Evolutionary conservation across 2,113 vertebrate species (phyloP), one percentile per base, ranked within the genome.

Genomic region (Balaeniceps rex): DNA sequence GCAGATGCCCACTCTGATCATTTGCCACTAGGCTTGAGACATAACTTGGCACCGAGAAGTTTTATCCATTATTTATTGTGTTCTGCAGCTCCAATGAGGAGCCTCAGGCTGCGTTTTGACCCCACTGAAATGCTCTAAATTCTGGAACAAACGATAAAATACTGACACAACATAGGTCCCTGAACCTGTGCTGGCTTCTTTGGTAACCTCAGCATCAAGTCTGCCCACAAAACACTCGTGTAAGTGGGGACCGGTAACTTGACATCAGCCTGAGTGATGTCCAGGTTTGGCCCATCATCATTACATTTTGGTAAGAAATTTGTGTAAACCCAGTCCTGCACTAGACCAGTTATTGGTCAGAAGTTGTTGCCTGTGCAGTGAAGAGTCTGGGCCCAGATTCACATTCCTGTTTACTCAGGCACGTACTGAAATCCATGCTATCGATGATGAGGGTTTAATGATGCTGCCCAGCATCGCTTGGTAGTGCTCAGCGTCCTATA

Each of bases 1-100:
- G 66, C 77, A 94, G 84, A 74, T 69, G 88, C 80, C 94, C 65
- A 31, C 74, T 94, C 72, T 69, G 78, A 86, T 55, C 71, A 63
- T 54, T 88, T 87, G 87, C 47, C 92, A 93, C 54, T 23, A 65
- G 69, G 81, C 54, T 69, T 4, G 5, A 77, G 77, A 76, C 18
- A 7, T 8, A 79, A 64, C 66, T 93, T 72, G 89, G 88, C 95
- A 96, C 83, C 31, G 44, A 93, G 76, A 93, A 90, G 69, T 90
- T 96, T 77, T 64, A 94, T 92, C 77, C 88, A 93, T 97, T 97
- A 93, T 96, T 97, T 95, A 97, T 78, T 87, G 76, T 75, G 87
- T 84, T 94, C 94, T 79, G n/a, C 69, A 94, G 66, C 85, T 96
- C 93, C 92, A 95, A 3, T 49, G 81, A 92, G 91, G 75, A 94